Base-by-base conservation (phyloP, 1,140 invertebrate species). In the Maniola jurtina region DNA sequence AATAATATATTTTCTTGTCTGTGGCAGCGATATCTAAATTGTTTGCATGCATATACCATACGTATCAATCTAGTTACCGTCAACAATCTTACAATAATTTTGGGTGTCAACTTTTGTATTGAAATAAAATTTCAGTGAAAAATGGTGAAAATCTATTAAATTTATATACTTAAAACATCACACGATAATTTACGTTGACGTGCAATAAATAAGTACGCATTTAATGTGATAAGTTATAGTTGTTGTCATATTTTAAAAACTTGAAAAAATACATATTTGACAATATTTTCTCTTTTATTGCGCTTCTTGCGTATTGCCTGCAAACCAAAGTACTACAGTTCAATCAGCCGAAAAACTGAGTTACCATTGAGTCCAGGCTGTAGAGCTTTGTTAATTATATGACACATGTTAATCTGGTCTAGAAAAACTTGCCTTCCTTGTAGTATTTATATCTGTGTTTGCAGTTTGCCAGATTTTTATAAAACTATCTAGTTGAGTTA, bases 171-270 rank as follows among this genome's bases (percentile, higher is more conserved):
- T n/a, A n/a, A 16, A 47, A 64, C 55, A 57, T 50, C 40, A 56
- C 65, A 16, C 34, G 36, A 56, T 36, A 57, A 47, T 57, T 16
- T 45, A 55, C 52, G 59, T 67, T 48, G 45, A 54, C 38, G 68
- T 70, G 66, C 66, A 71, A 64, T 66, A 72, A 64, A 38, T 68
- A 65, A 62, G 54, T 66, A 62, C 60, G 63, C 68, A 70, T 70
- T 70, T 65, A 66, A 70, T 66, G 68, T 70, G 63, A 57, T 66
- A 64, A 68, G 66, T 58, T 56, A 62, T 50, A 62, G 63, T 57
- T 65, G 63, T 65, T 65, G 55, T 59, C 55, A 61, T 50, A 59
- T 59, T 56, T 65, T 65, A 11, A 60, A 47, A 60, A 36, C 10
- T 45, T 45, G 35, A 57, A 64, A 57, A 42, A 65, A 59, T 58